Evolutionary conservation across 2,888 invertebrate species (phyloP), one percentile per base, ranked within the genome.

Genomic region (Caenorhabditis japonica): DNA sequence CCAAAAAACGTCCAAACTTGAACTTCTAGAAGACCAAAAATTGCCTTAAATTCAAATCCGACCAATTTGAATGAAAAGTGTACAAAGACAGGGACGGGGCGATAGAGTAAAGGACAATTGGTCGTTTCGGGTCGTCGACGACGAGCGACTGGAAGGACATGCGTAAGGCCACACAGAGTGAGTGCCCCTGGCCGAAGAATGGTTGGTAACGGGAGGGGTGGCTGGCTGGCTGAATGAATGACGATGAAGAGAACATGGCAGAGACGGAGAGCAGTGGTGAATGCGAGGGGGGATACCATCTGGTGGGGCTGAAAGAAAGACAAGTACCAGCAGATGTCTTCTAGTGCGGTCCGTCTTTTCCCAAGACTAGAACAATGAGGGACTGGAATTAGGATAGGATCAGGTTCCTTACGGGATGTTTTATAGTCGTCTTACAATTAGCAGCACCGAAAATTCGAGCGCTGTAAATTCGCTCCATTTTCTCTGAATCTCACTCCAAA

Each of bases 281-380:
- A 30, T 30, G 30, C 10, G 30, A n/a, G n/a, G n/a, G 33, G 8
- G 17, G 5, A 17, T 10, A 49, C 47, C 47, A 49, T 49, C 47
- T 49, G 47, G 47, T 10, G 46, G 17, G 46, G 46, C n/a, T n/a
- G 17, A 46, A 17, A 19, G 46, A 19, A 19, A 30, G 19, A 23
- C 19, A 33, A 49, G 47, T 3, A 3, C 47, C 47, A 38, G 38
- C 52, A 38, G 38, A 52, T 52, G 52, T 38, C 52, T 21, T 38
- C 46, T 46, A 46, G 23, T 27, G 13, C 43, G 3, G 13, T n/a
- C 7, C 19, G 34, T 17, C 17, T 19, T 8, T 34, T 33, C 33
- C 38, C 12, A 38, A 19, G 51, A 34, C 7, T 21, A 34, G 34
- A 34, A 34, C 17, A 15, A 19, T 17, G 4, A 4, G 41, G 10